Evolutionary conservation across 2,113 vertebrate genomes (phyloP).

Genomic region (Geothlypis trichas): DNA sequence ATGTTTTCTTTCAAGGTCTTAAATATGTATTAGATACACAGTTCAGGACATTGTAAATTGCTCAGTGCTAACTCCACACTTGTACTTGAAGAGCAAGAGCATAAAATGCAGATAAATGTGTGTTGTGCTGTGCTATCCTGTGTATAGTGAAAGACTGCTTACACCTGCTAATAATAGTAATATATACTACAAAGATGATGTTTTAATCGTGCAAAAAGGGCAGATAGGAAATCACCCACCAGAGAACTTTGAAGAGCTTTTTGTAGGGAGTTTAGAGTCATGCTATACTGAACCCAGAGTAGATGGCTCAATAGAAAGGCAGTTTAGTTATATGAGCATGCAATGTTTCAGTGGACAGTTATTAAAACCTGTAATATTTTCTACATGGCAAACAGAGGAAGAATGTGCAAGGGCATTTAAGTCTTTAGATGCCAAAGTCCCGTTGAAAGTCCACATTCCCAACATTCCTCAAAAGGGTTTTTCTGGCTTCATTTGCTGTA

Average conservation of each 20-base stretch:
- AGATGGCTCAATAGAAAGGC: not conserved
- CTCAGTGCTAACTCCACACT: not conserved
- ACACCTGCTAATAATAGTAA: not conserved
- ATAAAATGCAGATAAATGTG: not conserved
- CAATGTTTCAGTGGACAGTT: not conserved
- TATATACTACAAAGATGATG: not conserved
- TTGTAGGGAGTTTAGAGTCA: not conserved
- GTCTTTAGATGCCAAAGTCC: not conserved
- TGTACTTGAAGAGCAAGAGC: rapidly evolving
- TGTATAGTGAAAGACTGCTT: not conserved
- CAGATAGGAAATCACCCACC: not conserved
- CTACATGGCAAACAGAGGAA: not conserved
- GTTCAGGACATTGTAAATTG: not conserved
- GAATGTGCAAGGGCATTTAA: not conserved
- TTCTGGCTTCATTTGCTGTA: not conserved
- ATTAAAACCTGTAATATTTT: not conserved
- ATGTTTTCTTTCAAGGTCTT: not conserved
- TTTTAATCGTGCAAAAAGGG: not conserved
- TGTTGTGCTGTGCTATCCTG: not conserved
- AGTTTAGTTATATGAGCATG: not conserved
- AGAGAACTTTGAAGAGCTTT: not conserved
- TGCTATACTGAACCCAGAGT: not conserved
- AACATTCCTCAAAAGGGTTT: not conserved
- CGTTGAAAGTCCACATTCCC: not conserved
- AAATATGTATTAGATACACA: not conserved